Conservation (phyloP, 1,140 invertebrate species). For the Drosophila oshimai region DNA sequence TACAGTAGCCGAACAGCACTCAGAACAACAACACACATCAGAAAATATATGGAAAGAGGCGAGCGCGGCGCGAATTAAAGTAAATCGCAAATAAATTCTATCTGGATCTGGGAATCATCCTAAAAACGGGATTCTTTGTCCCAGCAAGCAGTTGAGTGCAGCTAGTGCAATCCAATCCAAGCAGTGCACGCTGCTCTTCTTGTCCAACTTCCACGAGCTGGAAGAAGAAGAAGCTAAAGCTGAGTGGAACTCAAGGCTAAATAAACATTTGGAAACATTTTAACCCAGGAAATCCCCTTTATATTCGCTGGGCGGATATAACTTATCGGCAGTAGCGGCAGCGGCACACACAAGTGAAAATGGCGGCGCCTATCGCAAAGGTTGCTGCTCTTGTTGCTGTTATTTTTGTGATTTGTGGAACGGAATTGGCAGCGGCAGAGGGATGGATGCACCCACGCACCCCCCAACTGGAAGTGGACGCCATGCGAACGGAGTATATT, state of each 20-base stretch:
- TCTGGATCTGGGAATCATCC: background rate
- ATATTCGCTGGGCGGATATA: slow-evolving; percentile 9
- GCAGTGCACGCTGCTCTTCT: slow-evolving; percentile 3
- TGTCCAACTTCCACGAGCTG: background rate
- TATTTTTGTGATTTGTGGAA: slow-evolving; percentile 10
- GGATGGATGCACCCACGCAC: slow-evolving; percentile 8
- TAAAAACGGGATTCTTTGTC: slow-evolving; percentile 1
- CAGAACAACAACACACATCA: slow-evolving; percentile 26
- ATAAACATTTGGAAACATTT: background rate
- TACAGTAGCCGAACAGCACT: slow-evolving; percentile 38
- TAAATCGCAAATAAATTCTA: slow-evolving; percentile 47
- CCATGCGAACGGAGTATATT: slow-evolving; percentile 84
- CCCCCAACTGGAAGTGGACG: slow-evolving; percentile 83
- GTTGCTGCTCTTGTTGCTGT: slow-evolving; percentile 2
- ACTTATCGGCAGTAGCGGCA: slow-evolving; percentile 2
- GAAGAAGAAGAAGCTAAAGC: background rate
- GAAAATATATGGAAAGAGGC: slow-evolving; percentile 1
- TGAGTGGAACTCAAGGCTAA: background rate
- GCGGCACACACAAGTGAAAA: background rate
- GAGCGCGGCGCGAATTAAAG: slow-evolving; percentile 41
- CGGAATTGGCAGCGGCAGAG: background rate
- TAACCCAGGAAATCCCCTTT: slow-evolving; percentile 3
- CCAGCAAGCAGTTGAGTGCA: slow-evolving; percentile 10
- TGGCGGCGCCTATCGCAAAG: slow-evolving; percentile 14
- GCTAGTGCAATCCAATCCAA: slow-evolving; percentile 2